These are phyloP conservation scores for Brachionichthys hirsutus DNA, from an alignment of 2,113 vertebrate genomes.

Conservation along the genomic window DNA sequence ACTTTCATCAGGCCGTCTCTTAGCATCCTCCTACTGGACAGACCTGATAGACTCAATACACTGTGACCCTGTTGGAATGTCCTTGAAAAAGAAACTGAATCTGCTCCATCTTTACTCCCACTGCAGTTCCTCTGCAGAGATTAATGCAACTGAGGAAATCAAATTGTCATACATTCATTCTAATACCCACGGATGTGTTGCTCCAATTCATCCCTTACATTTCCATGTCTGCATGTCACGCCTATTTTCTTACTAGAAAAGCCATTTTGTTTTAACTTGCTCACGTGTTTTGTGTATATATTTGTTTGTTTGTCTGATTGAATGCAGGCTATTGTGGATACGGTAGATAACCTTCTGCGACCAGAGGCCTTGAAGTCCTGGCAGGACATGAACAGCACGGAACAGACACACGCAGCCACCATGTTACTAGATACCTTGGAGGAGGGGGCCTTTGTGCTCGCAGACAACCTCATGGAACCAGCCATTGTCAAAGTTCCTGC, in stretches of 20 bases:
- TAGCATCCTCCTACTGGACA: slow-evolving; percentile 41
- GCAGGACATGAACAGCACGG: slow-evolving; percentile 97
- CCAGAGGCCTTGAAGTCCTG: slow-evolving; percentile 95
- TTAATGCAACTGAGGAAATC: neutral
- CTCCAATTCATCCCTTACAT: slow-evolving; percentile 22
- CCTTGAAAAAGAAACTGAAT: slow-evolving; percentile 55
- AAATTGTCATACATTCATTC: neutral
- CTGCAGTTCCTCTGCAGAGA: slow-evolving; percentile 14
- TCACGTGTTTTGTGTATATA: neutral
- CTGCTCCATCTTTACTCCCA: slow-evolving; percentile 12
- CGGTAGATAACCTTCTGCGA: slow-evolving; percentile 96
- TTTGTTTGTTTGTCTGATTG: slow-evolving; percentile 41
- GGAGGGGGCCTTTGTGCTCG: slow-evolving; percentile 97
- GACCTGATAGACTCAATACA: slow-evolving; percentile 27
- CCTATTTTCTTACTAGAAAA: neutral
- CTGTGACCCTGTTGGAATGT: slow-evolving; percentile 31
- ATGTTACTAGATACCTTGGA: slow-evolving; percentile 97
- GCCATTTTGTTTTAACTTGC: too few species aligned
- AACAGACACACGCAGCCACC: slow-evolving; percentile 95
- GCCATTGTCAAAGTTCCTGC: slow-evolving; percentile 96
- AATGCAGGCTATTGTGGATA: slow-evolving; percentile 96
- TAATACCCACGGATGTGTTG: slow-evolving; percentile 4
- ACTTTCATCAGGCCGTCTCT: slow-evolving; percentile 31
- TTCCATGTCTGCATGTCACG: slow-evolving; percentile 50
- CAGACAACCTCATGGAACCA: slow-evolving; percentile 96